phyloP scores from a whole-genome alignment of 2,113 vertebrate genomes.

The Onychostruthus taczanowskii region DNA sequence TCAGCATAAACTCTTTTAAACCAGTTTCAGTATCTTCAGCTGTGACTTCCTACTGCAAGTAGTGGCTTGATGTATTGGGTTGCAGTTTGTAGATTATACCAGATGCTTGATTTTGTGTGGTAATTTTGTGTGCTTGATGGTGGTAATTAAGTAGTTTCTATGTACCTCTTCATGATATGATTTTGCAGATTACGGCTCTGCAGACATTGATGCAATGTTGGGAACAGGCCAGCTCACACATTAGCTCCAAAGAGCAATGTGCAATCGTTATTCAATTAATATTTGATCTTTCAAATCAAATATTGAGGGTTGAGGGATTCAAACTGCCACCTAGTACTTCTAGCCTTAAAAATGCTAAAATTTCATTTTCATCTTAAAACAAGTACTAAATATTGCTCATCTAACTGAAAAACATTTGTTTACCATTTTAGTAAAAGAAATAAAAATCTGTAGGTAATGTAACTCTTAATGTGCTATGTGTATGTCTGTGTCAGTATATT shows the following conservation, averaged over 20 bases:
- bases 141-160: neutral
- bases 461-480: neutral
- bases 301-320: neutral
- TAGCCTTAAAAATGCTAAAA: neutral
- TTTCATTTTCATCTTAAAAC: neutral
- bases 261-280: neutral
- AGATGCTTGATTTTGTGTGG: neutral
- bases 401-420: neutral
- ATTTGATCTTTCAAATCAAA: neutral
- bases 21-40: neutral
- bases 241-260: neutral
- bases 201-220: neutral
- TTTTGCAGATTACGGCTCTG: neutral
- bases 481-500: neutral
- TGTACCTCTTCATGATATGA: neutral
- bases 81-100: neutral
- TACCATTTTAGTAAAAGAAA: neutral
- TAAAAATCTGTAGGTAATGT: neutral
- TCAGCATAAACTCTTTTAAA: neutral
- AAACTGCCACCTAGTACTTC: neutral
- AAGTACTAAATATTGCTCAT: neutral
- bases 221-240: neutral
- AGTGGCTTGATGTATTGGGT: conserved; percentile 15
- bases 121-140: neutral
- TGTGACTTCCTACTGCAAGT: neutral